Evolutionary conservation across 92 coral and sea anemone species (phyloP).

Genomic region (Epizoanthus ramosus): DNA sequence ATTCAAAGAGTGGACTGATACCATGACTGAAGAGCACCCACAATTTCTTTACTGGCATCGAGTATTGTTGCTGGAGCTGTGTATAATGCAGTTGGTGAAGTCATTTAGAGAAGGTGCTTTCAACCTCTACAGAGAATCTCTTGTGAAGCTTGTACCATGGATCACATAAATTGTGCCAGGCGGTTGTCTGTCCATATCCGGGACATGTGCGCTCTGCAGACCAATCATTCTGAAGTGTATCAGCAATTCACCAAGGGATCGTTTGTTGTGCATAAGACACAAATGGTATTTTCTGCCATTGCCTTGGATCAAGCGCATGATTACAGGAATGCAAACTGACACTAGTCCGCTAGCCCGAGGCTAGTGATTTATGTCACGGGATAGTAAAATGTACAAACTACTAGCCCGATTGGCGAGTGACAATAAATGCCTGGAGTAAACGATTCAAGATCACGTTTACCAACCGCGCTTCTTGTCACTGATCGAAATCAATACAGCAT

Average conservation of each 20-base stretch:
- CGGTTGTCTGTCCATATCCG: slow-evolving; percentile 69
- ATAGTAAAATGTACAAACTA: too few species aligned
- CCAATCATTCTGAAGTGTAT: slow-evolving; percentile 51
- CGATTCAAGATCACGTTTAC: too few species aligned
- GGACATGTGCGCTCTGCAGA: slow-evolving; percentile 51
- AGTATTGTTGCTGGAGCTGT: slow-evolving; percentile 50
- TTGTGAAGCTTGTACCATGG: slow-evolving; percentile 49
- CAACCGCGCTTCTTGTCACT: too few species aligned
- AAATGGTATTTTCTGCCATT: slow-evolving; percentile 53
- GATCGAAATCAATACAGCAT: too few species aligned
- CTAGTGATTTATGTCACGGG: too few species aligned
- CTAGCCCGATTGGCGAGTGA: too few species aligned
- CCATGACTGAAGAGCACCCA: slow-evolving; percentile 42
- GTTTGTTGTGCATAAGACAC: slow-evolving; percentile 66
- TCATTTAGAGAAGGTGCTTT: slow-evolving; percentile 51
- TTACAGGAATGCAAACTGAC: too few species aligned
- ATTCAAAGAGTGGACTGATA: slow-evolving; percentile 39
- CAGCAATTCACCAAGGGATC: slow-evolving; percentile 49
- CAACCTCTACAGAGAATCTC: slow-evolving; percentile 39
- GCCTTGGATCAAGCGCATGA: slow-evolving; percentile 68
- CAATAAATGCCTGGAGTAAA: too few species aligned
- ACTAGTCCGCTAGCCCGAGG: too few species aligned
- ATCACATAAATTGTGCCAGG: slow-evolving; percentile 61
- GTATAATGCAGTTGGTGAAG: slow-evolving; percentile 51
- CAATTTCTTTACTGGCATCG: slow-evolving; percentile 60